Percentiles rank a stretch among this genome's conserved stretches.
These are phyloP conservation scores for Acanthoscelides obtectus DNA, from an alignment of 2,888 invertebrate genomes.

Conservation along the genomic window DNA sequence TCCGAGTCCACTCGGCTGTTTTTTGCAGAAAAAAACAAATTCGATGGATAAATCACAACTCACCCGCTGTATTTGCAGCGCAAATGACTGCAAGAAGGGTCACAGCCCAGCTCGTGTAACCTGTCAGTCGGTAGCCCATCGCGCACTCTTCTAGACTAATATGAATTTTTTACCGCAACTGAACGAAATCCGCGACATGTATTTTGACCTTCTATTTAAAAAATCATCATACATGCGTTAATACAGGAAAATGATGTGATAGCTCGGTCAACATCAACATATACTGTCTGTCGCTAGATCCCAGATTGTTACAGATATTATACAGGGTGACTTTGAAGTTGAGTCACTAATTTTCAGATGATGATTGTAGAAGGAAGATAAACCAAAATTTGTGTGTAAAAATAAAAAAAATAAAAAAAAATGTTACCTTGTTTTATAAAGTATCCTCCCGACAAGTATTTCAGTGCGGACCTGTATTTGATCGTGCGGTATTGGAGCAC, in stretches of 20 bases:
- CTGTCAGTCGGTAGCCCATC: slow-evolving; percentile 25
- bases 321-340: too few species aligned
- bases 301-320: too few species aligned
- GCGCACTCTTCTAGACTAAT: slow-evolving; percentile 20
- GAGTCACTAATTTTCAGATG: too few species aligned
- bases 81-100: slow-evolving; percentile 8
- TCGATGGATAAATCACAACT: slow-evolving; percentile 5
- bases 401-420: too few species aligned
- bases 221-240: slow-evolving; percentile 43
- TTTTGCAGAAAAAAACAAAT: neutral
- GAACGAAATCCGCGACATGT: slow-evolving; percentile 33
- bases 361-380: too few species aligned
- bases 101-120: slow-evolving; percentile 18
- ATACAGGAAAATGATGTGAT: slow-evolving; percentile 16
- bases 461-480: too few species aligned
- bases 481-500: too few species aligned
- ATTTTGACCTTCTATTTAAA: slow-evolving; percentile 41
- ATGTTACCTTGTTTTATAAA: too few species aligned
- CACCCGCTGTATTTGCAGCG: slow-evolving; percentile 23
- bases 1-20: too few species aligned
- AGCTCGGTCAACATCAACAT: neutral
- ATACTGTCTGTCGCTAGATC: too few species aligned
- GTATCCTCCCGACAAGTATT: too few species aligned
- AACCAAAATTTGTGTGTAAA: too few species aligned
- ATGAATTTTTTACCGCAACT: slow-evolving; percentile 21